Evolutionary conservation across 2,113 vertebrate genomes (phyloP), one percentile per base, ranked within the genome.

Genomic region (Callospermophilus lateralis): DNA sequence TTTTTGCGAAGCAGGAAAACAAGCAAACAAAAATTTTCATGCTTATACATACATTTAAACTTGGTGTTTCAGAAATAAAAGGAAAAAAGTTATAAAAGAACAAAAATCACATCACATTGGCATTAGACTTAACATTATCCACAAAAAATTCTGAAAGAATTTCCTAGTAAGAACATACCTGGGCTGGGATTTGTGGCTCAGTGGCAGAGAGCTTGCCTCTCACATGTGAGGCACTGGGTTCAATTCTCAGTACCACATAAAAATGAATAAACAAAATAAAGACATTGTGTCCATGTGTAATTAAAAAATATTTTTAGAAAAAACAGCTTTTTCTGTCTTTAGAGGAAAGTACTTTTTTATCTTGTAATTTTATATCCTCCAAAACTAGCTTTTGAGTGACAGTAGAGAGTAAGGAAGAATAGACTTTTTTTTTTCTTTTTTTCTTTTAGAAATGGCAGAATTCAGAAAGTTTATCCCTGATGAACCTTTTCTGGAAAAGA

Each of bases 61-160:
- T 72, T 63, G 30, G 28, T 37, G 3, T 89, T 84, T 34, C 11
- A 93, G 87, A 96, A 85, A 72, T 65, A 89, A 89, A 28, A 93
- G 53, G 32, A 34, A 45, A 78, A 90, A 76, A 68, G 8, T 65
- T 86, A 72, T 4, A 42, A 58, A 81, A 87, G 61, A 45, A 45
- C 1, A 65, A 65, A 48, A 90, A 67, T 72, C 32, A 51, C 4
- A 67, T 65, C 32, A 51, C 6, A 58, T 8, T 39, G 39, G 2
- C 32, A 34, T 42, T 84, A 91, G 67, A 55, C 17, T 89, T 79
- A 74, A 28, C 65, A 87, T 83, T 34, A 48, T 93, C 42, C 34
- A 70, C 67, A 95, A 67, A 89, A 65, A 87, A 79, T 96, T 95
- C 48, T 87, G 34, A 45, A 89, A 67, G 17, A 79, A 85, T 89